phyloP scores from a whole-genome alignment of 2,113 vertebrate species.

The Carassius carassius region DNA sequence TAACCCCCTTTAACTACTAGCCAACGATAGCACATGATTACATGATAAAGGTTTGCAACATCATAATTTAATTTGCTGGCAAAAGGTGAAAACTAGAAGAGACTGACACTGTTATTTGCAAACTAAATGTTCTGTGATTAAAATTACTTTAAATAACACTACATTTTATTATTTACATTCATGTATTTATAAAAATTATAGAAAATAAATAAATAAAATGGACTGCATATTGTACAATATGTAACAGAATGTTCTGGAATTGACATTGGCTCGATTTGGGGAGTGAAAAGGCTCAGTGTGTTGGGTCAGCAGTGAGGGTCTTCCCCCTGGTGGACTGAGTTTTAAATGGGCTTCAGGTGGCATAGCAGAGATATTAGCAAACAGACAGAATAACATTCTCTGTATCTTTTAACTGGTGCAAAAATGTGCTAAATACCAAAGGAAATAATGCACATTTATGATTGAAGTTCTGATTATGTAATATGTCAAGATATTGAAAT shows the following conservation, averaged over 20 bases:
- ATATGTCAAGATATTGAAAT: neutral
- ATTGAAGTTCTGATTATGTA: neutral
- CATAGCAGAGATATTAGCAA: neutral
- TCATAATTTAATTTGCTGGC: neutral
- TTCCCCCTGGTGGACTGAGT: neutral
- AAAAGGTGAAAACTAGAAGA: neutral
- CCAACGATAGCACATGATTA: neutral
- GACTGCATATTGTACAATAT: too few relatives aligned
- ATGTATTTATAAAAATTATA: neutral
- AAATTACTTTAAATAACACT: neutral
- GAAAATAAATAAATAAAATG: too few relatives aligned
- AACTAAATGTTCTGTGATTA: neutral
- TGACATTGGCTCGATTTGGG: neutral
- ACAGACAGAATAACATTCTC: neutral
- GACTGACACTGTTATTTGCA: neutral
- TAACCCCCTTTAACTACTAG: neutral
- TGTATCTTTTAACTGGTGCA: neutral
- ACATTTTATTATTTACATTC: neutral
- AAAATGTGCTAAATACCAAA: neutral
- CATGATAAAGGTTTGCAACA: neutral
- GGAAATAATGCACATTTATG: neutral
- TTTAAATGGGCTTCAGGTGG: neutral
- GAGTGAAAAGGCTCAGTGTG: neutral
- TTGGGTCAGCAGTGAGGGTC: constrained; percentile 9
- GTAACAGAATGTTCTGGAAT: neutral